Evolutionary conservation across 2,888 invertebrate genomes (phyloP), one percentile per base, ranked within the genome.

Genomic region (Xestoiulus laeticollis): DNA sequence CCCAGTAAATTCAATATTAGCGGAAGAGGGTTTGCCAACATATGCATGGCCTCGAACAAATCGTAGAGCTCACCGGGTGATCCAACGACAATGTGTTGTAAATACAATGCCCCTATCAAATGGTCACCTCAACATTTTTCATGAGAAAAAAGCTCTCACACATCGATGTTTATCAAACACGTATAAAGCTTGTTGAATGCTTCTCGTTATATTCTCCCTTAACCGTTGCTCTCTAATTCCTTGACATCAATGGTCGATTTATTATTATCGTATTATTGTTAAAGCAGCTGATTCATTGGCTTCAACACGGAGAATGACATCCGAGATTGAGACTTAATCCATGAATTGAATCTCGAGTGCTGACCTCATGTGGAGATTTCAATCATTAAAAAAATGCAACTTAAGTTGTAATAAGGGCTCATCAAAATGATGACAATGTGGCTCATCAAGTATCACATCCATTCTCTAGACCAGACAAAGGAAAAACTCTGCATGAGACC

Each of bases 21-120:
- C 14, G 14, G 14, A 16, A 1, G 48, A 48, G 38, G 48, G 48
- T 48, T 48, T 48, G 19, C 48, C 12, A 48, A 48, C 48, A 19
- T 14, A 19, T 2, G 59, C 19, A 59, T n/a, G 59, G 19, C 59
- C 59, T n/a, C 1, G n/a, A 59, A 4, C 6, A n/a, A n/a, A 19
- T 59, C 59, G n/a, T 4, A 19, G 19, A 6, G 59, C 59, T 59
- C 59, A n/a, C 19, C 22, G 59, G 59, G 59, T 59, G 59, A 59
- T 59, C 59, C 59, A 59, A 59, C n/a, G 59, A 59, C 59, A 59
- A 6, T n/a, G 59, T 59, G 59, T 59, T 59, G 59, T n/a, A 59
- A 59, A 59, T 59, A 59, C 59, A 59, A 59, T 59, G n/a, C n/a
- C 59, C 59, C n/a, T 59, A 59, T 59, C 59, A n/a, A 59, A 59